Conservation (phyloP, 2,888 invertebrate species). For the Diarsia brunnea region DNA sequence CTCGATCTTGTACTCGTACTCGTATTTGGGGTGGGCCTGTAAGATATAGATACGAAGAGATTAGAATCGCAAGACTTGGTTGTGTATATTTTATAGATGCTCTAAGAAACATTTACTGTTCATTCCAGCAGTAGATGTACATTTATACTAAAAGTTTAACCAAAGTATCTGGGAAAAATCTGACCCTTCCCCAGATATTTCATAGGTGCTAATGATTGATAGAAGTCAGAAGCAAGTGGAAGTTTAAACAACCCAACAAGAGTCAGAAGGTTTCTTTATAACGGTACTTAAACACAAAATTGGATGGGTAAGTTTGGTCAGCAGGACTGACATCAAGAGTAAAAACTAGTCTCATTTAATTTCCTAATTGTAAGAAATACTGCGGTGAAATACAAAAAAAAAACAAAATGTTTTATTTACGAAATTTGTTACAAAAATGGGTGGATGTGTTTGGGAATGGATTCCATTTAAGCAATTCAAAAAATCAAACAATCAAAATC, state of each 20-base stretch:
- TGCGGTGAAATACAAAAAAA: background rate
- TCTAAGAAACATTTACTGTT: background rate
- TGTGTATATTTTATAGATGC: too few species aligned
- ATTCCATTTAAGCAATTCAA: too few species aligned
- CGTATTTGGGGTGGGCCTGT: slow-evolving; percentile 88
- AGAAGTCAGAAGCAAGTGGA: background rate
- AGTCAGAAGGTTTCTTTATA: background rate
- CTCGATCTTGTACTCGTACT: slow-evolving; percentile 88
- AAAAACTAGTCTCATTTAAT: background rate
- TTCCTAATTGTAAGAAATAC: background rate
- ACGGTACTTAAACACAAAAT: too few species aligned
- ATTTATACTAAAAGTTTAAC: background rate
- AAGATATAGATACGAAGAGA: background rate
- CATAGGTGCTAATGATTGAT: background rate
- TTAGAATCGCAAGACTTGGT: background rate
- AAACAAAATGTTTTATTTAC: too few species aligned
- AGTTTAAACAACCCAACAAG: background rate
- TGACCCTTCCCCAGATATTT: background rate
- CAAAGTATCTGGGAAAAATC: background rate
- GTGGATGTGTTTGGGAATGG: too few species aligned
- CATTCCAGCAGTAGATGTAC: too few species aligned
- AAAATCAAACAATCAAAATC: too few species aligned
- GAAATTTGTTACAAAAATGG: too few species aligned
- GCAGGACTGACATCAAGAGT: background rate
- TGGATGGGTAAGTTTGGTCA: background rate